Conservation (phyloP, 2,797 vertebrate genomes). For the Tapera naevia region DNA sequence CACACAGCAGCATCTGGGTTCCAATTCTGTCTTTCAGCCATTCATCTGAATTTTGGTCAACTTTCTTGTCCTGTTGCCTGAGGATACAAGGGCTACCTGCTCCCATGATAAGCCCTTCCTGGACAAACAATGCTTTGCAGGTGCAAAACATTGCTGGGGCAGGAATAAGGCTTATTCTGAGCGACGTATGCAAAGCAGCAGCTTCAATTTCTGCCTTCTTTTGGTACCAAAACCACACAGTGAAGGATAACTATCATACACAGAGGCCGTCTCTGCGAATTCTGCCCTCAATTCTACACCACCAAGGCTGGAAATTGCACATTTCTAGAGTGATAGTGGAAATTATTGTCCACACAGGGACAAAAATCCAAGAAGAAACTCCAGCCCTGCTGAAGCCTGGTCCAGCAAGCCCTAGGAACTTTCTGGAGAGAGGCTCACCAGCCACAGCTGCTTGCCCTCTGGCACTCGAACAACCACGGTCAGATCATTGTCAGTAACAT, state of each 20-base stretch:
- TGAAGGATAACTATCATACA: background rate
- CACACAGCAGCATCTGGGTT: background rate
- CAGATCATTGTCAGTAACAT: slow-evolving; percentile 88
- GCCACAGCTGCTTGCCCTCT: slow-evolving; percentile 87
- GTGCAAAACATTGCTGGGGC: background rate
- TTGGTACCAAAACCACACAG: background rate
- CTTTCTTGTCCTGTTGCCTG: background rate
- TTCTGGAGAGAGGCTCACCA: slow-evolving; percentile 78
- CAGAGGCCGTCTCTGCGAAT: background rate
- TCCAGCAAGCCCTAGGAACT: background rate
- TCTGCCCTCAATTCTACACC: background rate
- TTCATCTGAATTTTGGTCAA: background rate
- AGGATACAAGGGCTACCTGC: background rate
- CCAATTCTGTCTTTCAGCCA: background rate
- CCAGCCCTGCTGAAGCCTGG: background rate
- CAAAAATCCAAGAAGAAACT: background rate
- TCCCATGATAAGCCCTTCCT: background rate
- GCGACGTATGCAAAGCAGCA: background rate
- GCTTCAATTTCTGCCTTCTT: background rate
- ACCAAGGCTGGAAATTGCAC: background rate
- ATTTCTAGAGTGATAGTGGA: background rate
- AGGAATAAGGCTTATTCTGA: background rate
- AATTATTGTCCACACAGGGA: background rate
- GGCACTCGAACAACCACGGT: slow-evolving; percentile 88
- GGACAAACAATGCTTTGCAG: background rate